Evolutionary conservation across 1,140 invertebrate genomes (phyloP), one percentile per base, ranked within the genome.

Genomic region (Anoplophora glabripennis): DNA sequence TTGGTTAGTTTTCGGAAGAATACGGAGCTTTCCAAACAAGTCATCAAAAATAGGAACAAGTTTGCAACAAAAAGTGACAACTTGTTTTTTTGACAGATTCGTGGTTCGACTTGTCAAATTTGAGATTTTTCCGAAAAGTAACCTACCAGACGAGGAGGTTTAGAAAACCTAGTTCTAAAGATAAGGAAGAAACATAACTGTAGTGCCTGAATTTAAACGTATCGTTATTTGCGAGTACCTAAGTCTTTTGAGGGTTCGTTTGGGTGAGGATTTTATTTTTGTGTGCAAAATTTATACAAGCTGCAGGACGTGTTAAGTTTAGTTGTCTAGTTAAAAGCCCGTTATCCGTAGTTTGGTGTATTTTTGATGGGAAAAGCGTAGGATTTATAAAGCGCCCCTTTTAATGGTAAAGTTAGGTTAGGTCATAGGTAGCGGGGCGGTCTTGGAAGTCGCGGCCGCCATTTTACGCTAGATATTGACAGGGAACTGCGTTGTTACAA

Each of bases 151-250:
- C 21, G 21, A 5, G 21, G 21, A 28, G 21, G 5, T 28, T 5
- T 28, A 28, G 21, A 28, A 28, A 28, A 28, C 2, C 21, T 28
- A 28, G 21, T 28, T 28, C 21, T 28, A 28, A 28, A 28, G 5
- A 28, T 28, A 28, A 28, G 21, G 21, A 46, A 63, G 44, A 57
- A 57, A 44, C 36, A 40, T 44, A 61, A 61, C 65, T 68, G 64
- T 66, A 66, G 66, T 66, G 66, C 66, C 64, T 68, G 61, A 68
- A 51, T 59, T 48, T 64, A 66, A 45, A 68, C 66, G 66, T 68
- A 68, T 68, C 66, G 59, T 58, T 62, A 57, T 58, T 63, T 51
- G 55, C 53, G 44, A 63, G 55, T 68, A 68, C 62, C 55, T 64
- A 55, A 54, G 51, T 56, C 52, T 61, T 38, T 48, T 48, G 38